phyloP scores from a whole-genome alignment of 2,113 vertebrate genomes.

The Pithys albifrons region DNA sequence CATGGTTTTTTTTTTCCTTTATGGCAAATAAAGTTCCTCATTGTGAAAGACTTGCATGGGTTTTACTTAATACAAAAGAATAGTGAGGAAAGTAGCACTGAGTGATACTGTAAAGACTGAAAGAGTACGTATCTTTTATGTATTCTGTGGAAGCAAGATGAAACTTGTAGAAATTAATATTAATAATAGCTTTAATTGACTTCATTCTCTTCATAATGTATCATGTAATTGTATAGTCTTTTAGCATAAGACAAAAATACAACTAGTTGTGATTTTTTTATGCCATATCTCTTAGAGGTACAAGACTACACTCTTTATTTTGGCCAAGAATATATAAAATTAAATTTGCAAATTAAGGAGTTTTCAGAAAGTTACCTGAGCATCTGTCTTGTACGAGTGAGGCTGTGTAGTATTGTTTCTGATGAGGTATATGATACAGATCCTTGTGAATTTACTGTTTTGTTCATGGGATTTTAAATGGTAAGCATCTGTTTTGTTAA shows the following conservation, averaged over 20 bases:
- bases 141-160: not conserved
- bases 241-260: not conserved
- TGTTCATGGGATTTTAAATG: not conserved
- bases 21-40: not conserved
- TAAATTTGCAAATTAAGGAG: not conserved
- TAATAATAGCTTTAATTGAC: not conserved
- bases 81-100: not conserved
- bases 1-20: not conserved
- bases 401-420: not conserved
- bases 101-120: not conserved
- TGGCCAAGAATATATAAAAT: not conserved
- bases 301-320: not conserved
- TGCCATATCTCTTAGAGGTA: not conserved
- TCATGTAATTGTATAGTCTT: not conserved
- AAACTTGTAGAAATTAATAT: not conserved
- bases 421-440: not conserved
- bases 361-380: not conserved
- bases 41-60: not conserved
- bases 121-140: not conserved
- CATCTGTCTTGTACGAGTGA: not conserved
- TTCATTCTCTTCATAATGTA: not conserved
- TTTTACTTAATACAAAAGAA: not conserved
- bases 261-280: not conserved
- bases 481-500: not conserved
- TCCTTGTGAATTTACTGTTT: not conserved